These are phyloP conservation scores for Orthonevra nobilis DNA, from an alignment of 2,888 invertebrate genomes.

Conservation along the genomic window DNA sequence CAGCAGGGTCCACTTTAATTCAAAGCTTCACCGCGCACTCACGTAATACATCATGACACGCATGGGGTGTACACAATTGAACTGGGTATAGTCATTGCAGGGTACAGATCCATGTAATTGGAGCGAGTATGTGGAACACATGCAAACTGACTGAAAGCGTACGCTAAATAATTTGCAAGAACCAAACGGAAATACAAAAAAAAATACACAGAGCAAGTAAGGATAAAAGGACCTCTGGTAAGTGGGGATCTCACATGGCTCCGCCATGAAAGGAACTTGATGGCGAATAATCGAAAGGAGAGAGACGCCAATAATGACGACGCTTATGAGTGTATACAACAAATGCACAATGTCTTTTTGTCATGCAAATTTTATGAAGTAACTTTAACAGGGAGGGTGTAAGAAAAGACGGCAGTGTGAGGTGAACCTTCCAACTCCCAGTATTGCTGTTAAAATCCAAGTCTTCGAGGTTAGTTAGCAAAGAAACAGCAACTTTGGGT, in stretches of 20 bases:
- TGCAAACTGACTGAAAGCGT: conserved; percentile 8
- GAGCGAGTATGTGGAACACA: background rate
- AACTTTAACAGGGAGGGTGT: background rate
- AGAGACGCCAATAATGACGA: background rate
- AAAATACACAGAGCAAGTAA: conserved; percentile 14
- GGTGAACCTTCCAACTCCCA: too few species aligned
- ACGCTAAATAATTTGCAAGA: conserved; percentile 20
- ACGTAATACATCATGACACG: conserved; percentile 26
- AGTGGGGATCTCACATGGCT: conserved; percentile 52
- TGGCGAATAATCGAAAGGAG: conserved; percentile 24
- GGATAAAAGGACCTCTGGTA: conserved; percentile 23
- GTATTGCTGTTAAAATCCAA: too few species aligned
- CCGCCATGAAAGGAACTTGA: conserved; percentile 39
- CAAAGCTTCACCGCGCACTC: conserved; percentile 11
- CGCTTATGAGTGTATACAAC: background rate
- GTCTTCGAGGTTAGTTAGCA: too few species aligned
- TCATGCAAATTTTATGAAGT: conserved; percentile 65
- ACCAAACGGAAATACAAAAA: conserved; percentile 5
- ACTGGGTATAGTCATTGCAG: conserved; percentile 6
- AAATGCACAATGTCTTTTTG: conserved; percentile 54
- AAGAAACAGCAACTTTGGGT: too few species aligned
- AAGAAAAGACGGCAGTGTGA: too few species aligned
- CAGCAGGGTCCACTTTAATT: conserved; percentile 46
- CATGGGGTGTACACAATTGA: conserved; percentile 40
- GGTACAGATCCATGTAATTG: background rate